These are phyloP conservation scores for Corythornis madagascariensis DNA, from an alignment of 2,113 vertebrate genomes.

Conservation along the genomic window DNA sequence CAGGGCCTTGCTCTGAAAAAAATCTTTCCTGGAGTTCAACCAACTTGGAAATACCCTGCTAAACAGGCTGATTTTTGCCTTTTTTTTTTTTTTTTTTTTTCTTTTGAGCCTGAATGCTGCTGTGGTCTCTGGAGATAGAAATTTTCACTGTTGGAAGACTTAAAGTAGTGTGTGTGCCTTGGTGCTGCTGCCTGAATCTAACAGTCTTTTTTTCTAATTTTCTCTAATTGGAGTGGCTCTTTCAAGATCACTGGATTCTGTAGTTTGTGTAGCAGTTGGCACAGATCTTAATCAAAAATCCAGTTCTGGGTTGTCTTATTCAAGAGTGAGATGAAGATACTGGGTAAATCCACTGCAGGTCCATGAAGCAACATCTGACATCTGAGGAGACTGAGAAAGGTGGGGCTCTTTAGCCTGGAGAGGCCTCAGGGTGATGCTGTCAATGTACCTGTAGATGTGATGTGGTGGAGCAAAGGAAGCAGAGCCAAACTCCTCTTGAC, in stretches of 20 bases:
- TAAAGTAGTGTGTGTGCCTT: background rate
- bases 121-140: background rate
- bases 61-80: background rate
- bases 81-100: background rate
- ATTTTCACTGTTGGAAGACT: background rate
- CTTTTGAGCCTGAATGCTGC: background rate
- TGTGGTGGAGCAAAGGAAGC: background rate
- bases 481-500: background rate
- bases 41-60: background rate
- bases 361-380: fast-evolving
- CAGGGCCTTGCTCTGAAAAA: background rate
- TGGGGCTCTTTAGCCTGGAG: background rate
- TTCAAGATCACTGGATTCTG: background rate
- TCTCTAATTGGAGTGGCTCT: background rate
- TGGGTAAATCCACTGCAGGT: background rate
- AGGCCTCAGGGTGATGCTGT: background rate
- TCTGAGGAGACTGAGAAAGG: background rate
- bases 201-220: background rate
- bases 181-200: background rate
- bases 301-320: fast-evolving
- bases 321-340: background rate
- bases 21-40: background rate
- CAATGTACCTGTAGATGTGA: fast-evolving
- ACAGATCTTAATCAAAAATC: background rate
- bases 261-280: background rate